Evolutionary conservation across 2,797 vertebrate species (phyloP).

Genomic region (Remorina albescens): DNA sequence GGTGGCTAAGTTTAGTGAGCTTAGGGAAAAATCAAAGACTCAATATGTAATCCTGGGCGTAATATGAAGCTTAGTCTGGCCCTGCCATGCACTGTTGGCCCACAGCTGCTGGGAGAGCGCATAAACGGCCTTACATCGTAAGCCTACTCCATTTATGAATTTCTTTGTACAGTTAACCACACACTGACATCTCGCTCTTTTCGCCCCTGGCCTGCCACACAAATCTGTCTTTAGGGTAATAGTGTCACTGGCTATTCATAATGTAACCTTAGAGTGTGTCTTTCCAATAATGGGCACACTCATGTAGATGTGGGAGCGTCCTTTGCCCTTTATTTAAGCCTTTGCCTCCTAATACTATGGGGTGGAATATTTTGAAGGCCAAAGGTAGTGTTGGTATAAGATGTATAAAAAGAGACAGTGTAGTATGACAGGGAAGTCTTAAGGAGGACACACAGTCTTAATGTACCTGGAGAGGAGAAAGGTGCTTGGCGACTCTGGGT

Average conservation of each 20-base stretch:
- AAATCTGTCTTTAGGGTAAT: slow-evolving; percentile 75
- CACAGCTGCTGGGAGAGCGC: slow-evolving; percentile 74
- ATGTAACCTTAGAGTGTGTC: slow-evolving; percentile 79
- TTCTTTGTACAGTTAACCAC: slow-evolving; percentile 78
- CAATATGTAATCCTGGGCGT: slow-evolving; percentile 85
- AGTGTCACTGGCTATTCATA: slow-evolving; percentile 81
- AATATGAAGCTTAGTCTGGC: slow-evolving; percentile 82
- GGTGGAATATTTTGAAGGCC: slow-evolving; percentile 60
- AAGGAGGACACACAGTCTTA: background rate
- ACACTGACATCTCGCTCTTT: slow-evolving; percentile 75
- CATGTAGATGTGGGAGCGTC: slow-evolving; percentile 72
- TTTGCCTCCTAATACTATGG: slow-evolving; percentile 56
- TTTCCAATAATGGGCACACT: slow-evolving; percentile 75
- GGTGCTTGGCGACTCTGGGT: slow-evolving; percentile 83
- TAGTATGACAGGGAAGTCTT: background rate
- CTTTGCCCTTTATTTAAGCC: slow-evolving; percentile 52
- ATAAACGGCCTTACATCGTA: slow-evolving; percentile 62
- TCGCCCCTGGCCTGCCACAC: slow-evolving; percentile 56
- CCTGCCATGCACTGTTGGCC: slow-evolving; percentile 77
- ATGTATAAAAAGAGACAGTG: slow-evolving; percentile 10
- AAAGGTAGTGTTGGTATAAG: slow-evolving; percentile 48
- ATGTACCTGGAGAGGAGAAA: slow-evolving; percentile 86
- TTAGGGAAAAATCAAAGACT: slow-evolving; percentile 84
- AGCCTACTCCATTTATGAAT: slow-evolving; percentile 79
- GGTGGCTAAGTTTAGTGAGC: slow-evolving; percentile 83